Conservation (phyloP, 1,140 invertebrate species). For the Drosophila pallidifrons region DNA sequence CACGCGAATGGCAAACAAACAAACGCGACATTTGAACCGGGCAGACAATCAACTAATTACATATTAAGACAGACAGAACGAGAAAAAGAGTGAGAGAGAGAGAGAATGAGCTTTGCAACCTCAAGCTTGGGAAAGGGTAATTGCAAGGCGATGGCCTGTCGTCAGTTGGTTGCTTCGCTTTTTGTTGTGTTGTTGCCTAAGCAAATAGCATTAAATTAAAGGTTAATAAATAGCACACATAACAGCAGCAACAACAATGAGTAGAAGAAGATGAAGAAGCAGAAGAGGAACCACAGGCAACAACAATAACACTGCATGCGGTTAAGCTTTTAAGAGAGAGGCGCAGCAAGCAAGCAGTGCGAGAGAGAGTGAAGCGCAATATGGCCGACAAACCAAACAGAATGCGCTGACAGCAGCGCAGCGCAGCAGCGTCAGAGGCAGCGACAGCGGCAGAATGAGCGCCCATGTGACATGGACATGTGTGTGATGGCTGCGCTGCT, state of each 20-base stretch:
- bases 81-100: neutral
- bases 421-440: slow-evolving; percentile 9
- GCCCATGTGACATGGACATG: slow-evolving; percentile 55
- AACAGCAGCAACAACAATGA: slow-evolving; percentile 23
- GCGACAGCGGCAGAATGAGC: slow-evolving; percentile 1
- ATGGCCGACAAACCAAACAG: slow-evolving; percentile 63
- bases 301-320: slow-evolving; percentile 50
- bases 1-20: slow-evolving; percentile 57
- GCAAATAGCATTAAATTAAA: slow-evolving; percentile 81
- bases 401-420: slow-evolving; percentile 41
- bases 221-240: slow-evolving; percentile 81
- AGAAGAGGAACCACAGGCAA: slow-evolving; percentile 2
- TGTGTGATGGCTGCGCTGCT: slow-evolving; percentile 59
- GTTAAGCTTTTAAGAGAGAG: slow-evolving; percentile 33
- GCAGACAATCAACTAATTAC: slow-evolving; percentile 80
- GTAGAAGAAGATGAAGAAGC: neutral
- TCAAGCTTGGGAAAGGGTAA: slow-evolving; percentile 55
- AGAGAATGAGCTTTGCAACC: neutral
- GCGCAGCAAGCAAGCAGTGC: slow-evolving; percentile 13
- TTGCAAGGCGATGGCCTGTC: slow-evolving; percentile 80
- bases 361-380: slow-evolving; percentile 55
- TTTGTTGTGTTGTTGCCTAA: slow-evolving; percentile 59
- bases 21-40: slow-evolving; percentile 77
- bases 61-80: slow-evolving; percentile 32
- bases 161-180: slow-evolving; percentile 53